Evolutionary conservation across 2,888 invertebrate genomes (phyloP).

Genomic region (Adineta ricciae): DNA sequence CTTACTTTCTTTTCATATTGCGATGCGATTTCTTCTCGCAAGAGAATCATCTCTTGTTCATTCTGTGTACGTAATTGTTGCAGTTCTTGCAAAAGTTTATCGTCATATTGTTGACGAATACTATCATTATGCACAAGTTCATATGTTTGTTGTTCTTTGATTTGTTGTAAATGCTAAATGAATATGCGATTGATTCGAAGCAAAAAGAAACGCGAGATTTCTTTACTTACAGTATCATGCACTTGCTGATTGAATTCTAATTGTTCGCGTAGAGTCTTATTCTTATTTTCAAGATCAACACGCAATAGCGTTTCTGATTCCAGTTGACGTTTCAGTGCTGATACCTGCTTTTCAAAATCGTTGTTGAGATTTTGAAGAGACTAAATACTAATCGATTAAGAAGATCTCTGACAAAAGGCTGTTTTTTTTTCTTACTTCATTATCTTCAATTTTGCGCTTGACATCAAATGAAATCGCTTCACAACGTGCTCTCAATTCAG

Average conservation of each 20-base stretch:
- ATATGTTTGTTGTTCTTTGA: constrained; percentile 71
- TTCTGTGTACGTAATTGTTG: constrained; percentile 79
- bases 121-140: constrained; percentile 89
- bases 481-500: constrained; percentile 41
- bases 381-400: constrained; percentile 48
- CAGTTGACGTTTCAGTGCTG: constrained; percentile 71
- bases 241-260: constrained; percentile 68
- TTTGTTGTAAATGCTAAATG: constrained; percentile 61
- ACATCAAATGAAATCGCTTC: constrained; percentile 60
- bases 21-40: neutral
- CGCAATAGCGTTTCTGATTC: constrained; percentile 85
- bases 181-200: neutral
- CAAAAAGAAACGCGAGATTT: too few species aligned
- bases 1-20: neutral
- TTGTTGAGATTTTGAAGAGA: constrained; percentile 57
- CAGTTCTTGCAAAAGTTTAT: constrained; percentile 76
- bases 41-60: constrained; percentile 63
- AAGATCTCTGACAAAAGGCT: neutral
- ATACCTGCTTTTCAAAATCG: constrained; percentile 66
- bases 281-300: constrained; percentile 76
- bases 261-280: constrained; percentile 68
- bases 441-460: constrained; percentile 61
- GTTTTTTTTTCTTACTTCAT: neutral
- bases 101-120: constrained; percentile 83
- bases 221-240: constrained; percentile 55